Conservation (phyloP, 2,888 invertebrate genomes). For the Steinernema hermaphroditum region DNA sequence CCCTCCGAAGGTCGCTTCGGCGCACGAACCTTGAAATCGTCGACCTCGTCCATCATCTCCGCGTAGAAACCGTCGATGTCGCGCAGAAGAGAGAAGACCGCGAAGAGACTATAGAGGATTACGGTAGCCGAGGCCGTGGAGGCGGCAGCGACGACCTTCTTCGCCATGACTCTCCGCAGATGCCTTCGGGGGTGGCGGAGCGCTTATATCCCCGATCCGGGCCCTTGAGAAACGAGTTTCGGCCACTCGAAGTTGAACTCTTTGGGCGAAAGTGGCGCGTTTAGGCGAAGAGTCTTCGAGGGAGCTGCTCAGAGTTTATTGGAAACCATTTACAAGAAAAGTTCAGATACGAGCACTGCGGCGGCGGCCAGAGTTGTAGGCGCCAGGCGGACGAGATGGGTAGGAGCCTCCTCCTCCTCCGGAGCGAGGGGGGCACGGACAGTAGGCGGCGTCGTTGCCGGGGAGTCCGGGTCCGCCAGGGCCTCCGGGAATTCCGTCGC, state of each 20-base stretch:
- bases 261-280: not conserved
- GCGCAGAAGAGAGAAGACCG: not conserved
- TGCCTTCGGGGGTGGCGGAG: too few species aligned
- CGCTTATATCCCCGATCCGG: not conserved
- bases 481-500: not conserved
- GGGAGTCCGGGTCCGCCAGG: not conserved
- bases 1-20: too few species aligned
- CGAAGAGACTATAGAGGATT: not conserved
- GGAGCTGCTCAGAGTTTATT: not conserved
- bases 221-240: not conserved
- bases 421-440: not conserved
- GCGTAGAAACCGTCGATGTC: not conserved
- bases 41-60: not conserved
- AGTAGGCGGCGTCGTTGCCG: not conserved
- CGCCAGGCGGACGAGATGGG: too few species aligned
- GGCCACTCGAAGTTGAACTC: not conserved
- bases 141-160: not conserved
- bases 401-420: too few species aligned
- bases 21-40: conserved; percentile 1
- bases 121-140: not conserved
- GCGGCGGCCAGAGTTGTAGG: not conserved
- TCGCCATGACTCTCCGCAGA: not conserved
- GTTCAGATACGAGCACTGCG: not conserved
- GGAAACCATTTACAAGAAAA: not conserved
- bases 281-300: too few species aligned